phyloP scores from a whole-genome alignment of 2,113 vertebrate species.

The Furnarius figulus region DNA sequence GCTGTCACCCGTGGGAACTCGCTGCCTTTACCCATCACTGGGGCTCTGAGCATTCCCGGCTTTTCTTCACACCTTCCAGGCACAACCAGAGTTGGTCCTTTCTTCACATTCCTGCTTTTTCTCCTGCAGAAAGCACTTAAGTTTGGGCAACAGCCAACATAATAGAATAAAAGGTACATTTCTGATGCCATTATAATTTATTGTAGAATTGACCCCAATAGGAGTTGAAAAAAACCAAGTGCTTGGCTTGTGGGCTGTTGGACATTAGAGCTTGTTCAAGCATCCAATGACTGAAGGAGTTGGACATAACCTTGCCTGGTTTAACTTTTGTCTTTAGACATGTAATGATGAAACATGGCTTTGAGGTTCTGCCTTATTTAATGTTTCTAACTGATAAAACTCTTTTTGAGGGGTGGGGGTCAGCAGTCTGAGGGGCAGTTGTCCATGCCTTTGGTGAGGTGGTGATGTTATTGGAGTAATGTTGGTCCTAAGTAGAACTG shows the following conservation, averaged over 20 bases:
- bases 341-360: neutral
- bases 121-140: accelerated
- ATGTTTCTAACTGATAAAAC: neutral
- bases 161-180: neutral
- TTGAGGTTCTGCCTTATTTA: neutral
- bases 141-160: neutral
- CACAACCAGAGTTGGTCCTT: neutral
- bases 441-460: neutral
- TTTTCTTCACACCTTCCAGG: neutral
- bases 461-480: neutral
- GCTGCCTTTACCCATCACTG: accelerated
- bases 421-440: neutral
- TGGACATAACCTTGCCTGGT: accelerated
- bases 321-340: neutral
- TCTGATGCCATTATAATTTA: neutral
- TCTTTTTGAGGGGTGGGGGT: neutral
- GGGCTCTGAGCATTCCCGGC: neutral
- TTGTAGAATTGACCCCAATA: neutral
- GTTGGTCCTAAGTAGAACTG: neutral
- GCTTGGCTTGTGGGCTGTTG: neutral
- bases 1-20: neutral
- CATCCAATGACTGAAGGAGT: neutral
- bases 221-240: accelerated
- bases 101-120: neutral
- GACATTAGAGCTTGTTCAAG: neutral